These are phyloP conservation scores for Gymnodraco acuticeps DNA, from an alignment of 2,797 vertebrate species.

Conservation along the genomic window DNA sequence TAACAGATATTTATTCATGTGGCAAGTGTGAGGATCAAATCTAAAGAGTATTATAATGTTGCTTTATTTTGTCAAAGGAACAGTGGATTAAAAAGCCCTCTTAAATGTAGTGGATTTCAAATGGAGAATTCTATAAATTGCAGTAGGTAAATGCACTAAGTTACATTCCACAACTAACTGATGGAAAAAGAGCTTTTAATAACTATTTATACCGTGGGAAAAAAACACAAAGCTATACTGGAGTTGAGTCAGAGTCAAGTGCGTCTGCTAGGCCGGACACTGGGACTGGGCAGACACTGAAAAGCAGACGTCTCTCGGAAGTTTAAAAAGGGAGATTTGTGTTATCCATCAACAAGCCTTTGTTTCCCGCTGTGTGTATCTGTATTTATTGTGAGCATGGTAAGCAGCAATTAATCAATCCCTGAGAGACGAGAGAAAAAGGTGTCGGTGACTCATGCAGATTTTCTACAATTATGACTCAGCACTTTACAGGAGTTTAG, in stretches of 20 bases:
- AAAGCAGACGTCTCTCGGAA: not conserved
- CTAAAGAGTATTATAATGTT: not conserved
- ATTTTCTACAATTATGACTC: slow-evolving; percentile 51
- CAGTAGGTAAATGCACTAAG: slow-evolving; percentile 3
- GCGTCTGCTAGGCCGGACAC: slow-evolving; percentile 20
- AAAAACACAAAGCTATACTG: not conserved
- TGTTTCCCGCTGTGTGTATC: not conserved
- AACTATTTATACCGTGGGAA: slow-evolving; percentile 26
- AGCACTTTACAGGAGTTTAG: slow-evolving; percentile 3
- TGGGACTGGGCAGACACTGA: not conserved
- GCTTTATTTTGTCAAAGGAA: not conserved
- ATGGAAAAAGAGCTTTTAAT: slow-evolving; percentile 6
- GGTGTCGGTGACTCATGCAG: slow-evolving; percentile 31
- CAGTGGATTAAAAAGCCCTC: not conserved
- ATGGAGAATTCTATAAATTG: not conserved
- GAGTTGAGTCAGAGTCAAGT: slow-evolving; percentile 16
- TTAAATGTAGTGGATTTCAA: not conserved
- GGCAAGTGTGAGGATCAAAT: slow-evolving; percentile 2
- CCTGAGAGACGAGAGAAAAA: not conserved
- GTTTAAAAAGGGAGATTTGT: not conserved
- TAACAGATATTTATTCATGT: slow-evolving; percentile 9
- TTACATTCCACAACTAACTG: slow-evolving; percentile 9
- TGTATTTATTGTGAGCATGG: not conserved
- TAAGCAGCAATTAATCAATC: slow-evolving; percentile 5
- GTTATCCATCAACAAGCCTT: not conserved